These are phyloP conservation scores for Echinometra lucunter DNA, from an alignment of 53 echinoderm and acorn worm genomes.

Conservation along the genomic window DNA sequence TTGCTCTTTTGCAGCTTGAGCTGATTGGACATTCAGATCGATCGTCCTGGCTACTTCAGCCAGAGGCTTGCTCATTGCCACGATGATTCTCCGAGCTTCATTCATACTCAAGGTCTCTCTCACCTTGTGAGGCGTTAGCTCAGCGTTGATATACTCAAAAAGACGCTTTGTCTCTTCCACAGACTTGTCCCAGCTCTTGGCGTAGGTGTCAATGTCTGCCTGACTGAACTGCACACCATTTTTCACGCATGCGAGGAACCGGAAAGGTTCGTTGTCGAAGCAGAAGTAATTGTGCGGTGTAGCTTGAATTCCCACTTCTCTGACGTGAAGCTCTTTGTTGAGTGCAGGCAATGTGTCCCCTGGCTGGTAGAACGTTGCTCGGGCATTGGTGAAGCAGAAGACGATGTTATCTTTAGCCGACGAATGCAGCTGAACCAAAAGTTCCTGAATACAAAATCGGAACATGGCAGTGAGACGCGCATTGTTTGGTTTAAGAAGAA, in stretches of 20 bases:
- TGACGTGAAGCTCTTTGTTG: constrained; percentile 46
- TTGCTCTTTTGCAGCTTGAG: not conserved
- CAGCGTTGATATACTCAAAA: not conserved
- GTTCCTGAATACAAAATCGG: constrained; percentile 62
- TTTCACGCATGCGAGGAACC: constrained; percentile 51
- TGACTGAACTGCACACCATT: not conserved
- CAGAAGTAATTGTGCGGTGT: constrained; percentile 32
- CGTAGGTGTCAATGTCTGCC: not conserved
- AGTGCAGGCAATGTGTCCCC: constrained; percentile 62
- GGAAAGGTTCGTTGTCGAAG: constrained; percentile 60
- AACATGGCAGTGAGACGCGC: constrained; percentile 55
- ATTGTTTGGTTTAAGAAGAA: constrained; percentile 66
- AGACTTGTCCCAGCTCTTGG: not conserved
- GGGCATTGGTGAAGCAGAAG: constrained; percentile 60
- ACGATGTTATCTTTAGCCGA: constrained; percentile 67
- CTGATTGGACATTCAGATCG: not conserved
- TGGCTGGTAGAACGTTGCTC: constrained; percentile 57
- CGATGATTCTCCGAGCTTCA: constrained; percentile 2
- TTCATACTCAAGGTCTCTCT: not conserved
- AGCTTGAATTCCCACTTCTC: constrained; percentile 43
- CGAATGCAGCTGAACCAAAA: constrained; percentile 35
- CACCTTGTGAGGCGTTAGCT: not conserved
- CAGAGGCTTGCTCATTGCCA: constrained; percentile 17
- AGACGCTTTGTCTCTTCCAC: not conserved
- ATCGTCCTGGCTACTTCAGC: not conserved